phyloP scores from a whole-genome alignment of 92 coral and sea anemone species.

The Ricordea florida region DNA sequence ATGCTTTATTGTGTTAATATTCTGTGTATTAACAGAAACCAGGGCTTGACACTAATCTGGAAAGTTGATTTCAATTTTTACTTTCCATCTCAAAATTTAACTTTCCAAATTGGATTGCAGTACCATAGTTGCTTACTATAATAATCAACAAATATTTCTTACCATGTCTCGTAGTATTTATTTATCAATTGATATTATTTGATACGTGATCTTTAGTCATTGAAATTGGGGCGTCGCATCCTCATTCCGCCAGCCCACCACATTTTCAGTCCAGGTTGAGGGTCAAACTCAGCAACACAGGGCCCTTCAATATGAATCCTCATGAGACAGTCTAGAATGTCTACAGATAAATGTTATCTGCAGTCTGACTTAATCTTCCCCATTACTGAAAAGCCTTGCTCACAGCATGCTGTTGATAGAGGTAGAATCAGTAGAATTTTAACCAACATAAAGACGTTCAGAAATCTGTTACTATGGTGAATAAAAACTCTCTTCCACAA shows the following conservation, averaged over 20 bases:
- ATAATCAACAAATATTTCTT: conserved; percentile 14
- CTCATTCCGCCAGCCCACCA: conserved; percentile 37
- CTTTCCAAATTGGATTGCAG: conserved; percentile 38
- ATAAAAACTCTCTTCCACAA: conserved; percentile 19
- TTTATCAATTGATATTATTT: no score
- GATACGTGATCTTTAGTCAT: conserved; percentile 25
- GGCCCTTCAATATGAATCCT: conserved; percentile 28
- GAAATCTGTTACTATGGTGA: conserved; percentile 8
- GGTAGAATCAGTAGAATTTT: conserved; percentile 33
- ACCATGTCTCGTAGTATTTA: conserved; percentile 29
- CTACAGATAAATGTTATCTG: conserved; percentile 37
- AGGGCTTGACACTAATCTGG: conserved; percentile 36
- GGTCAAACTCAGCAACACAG: conserved; percentile 17
- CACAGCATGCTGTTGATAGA: conserved; percentile 49
- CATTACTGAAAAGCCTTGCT: conserved; percentile 39
- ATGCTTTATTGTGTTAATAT: no score
- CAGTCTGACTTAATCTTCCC: conserved; percentile 42
- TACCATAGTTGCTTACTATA: conserved; percentile 28
- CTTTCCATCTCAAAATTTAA: conserved; percentile 40
- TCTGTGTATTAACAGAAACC: no score
- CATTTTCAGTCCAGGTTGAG: conserved; percentile 7
- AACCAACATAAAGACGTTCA: conserved; percentile 27
- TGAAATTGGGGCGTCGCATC: conserved; percentile 25
- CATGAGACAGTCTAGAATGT: conserved; percentile 25
- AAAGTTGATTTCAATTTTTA: conserved; percentile 30